Percentiles rank a stretch among this genome's conserved stretches.
phyloP scores from a whole-genome alignment of 2,888 invertebrate species.

The Cremastobaeus sp. region DNA sequence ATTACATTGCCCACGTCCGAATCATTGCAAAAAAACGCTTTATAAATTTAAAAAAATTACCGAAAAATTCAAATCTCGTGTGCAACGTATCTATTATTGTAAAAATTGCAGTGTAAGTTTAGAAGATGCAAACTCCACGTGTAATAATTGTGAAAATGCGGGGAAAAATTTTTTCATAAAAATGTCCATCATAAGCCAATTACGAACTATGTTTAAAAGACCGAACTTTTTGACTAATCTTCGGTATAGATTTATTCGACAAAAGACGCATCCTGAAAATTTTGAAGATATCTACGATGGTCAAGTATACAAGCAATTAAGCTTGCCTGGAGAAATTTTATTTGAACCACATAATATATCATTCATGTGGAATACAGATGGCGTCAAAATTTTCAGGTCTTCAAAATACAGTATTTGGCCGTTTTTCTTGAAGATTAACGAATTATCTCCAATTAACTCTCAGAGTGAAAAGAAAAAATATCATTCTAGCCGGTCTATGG shows the following conservation, averaged over 20 bases:
- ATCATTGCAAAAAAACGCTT: background rate
- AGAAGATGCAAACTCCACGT: background rate
- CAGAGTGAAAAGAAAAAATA: conserved; percentile 15
- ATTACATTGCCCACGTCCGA: background rate
- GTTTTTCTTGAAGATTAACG: no score
- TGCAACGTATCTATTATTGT: background rate
- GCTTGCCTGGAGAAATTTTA: background rate
- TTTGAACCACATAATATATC: conserved; percentile 1
- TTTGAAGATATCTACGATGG: conserved; percentile 16
- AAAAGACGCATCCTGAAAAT: background rate
- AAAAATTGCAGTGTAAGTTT: background rate
- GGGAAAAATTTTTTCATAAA: background rate
- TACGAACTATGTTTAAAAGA: background rate
- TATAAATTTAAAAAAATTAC: background rate
- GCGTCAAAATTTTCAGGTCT: conserved; percentile 13
- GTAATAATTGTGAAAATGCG: background rate
- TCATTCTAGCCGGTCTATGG: conserved; percentile 4
- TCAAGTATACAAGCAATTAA: background rate
- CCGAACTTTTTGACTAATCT: background rate
- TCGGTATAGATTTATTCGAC: background rate
- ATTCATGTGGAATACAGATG: no score
- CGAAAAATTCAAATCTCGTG: background rate
- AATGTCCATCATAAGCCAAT: background rate
- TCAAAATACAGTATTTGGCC: conserved; percentile 22
- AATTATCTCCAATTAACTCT: conserved; percentile 13